A percentile compares a stretch with the other conserved stretches of the same genome.
These are phyloP conservation scores for Pelosia muscerda DNA, from an alignment of 2,888 invertebrate species.

Conservation along the genomic window DNA sequence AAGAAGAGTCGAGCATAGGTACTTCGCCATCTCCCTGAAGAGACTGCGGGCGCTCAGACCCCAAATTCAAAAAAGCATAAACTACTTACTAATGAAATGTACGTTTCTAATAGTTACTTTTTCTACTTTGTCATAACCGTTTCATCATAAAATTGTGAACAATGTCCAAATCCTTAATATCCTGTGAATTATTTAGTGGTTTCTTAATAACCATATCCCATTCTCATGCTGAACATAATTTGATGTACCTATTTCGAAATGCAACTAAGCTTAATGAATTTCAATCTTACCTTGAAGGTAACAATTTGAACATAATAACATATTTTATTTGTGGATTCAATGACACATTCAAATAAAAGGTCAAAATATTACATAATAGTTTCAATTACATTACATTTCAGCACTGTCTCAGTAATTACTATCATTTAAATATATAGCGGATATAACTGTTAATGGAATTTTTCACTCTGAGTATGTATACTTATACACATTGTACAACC, in stretches of 20 bases:
- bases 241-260: conserved; percentile 29
- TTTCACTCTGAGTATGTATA: background rate
- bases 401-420: background rate
- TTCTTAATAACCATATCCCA: conserved; percentile 18
- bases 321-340: conserved; percentile 15
- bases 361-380: conserved; percentile 1
- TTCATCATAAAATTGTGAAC: background rate
- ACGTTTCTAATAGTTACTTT: too few species aligned
- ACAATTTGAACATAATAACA: conserved; percentile 27
- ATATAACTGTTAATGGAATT: background rate
- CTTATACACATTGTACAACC: background rate
- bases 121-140: background rate
- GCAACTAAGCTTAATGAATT: conserved; percentile 11
- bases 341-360: background rate
- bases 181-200: conserved; percentile 8
- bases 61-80: too few species aligned
- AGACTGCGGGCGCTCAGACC: too few species aligned
- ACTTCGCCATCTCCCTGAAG: too few species aligned
- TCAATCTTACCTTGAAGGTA: conserved; percentile 34
- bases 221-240: conserved; percentile 6
- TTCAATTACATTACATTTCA: background rate
- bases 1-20: too few species aligned
- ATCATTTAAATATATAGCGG: background rate
- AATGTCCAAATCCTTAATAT: background rate
- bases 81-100: background rate